A percentile compares a stretch with the other conserved stretches of the same genome.
phyloP scores from a whole-genome alignment of 2,797 vertebrate species.

The Gallinago nigripennis region DNA sequence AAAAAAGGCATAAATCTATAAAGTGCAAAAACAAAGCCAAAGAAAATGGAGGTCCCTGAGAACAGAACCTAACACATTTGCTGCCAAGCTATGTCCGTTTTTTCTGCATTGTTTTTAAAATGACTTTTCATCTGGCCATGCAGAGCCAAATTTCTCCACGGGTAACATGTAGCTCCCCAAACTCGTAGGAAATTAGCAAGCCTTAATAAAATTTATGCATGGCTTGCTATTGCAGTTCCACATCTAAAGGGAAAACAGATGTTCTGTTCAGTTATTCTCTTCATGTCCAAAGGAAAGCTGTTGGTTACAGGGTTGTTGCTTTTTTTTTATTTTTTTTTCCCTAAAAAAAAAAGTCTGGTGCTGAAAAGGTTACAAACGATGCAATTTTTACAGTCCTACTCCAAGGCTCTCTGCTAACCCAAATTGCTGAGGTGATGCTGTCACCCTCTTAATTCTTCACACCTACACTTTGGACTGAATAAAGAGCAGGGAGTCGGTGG shows the following conservation, averaged over 20 bases:
- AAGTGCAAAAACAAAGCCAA: neutral
- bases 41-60: neutral
- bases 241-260: conserved; percentile 71
- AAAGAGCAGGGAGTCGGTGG: neutral
- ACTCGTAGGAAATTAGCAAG: conserved; percentile 48
- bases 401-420: conserved; percentile 22
- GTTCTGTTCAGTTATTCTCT: conserved; percentile 63
- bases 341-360: neutral
- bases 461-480: conserved; percentile 15
- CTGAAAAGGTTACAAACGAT: conserved; percentile 57
- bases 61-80: neutral
- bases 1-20: neutral
- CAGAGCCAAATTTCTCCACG: neutral
- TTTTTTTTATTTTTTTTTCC: neutral
- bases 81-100: neutral
- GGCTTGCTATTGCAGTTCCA: conserved; percentile 39
- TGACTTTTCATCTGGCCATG: conserved; percentile 13
- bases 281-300: conserved; percentile 38
- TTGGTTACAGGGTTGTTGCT: neutral
- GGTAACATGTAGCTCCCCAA: conserved; percentile 18
- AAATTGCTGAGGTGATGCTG: conserved; percentile 39
- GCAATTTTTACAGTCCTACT: conserved; percentile 25
- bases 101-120: conserved; percentile 19
- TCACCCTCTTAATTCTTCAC: conserved; percentile 48
- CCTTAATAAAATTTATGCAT: conserved; percentile 65